Base-by-base conservation (phyloP, 2,113 vertebrate species). In the Tympanuchus pallidicinctus region DNA sequence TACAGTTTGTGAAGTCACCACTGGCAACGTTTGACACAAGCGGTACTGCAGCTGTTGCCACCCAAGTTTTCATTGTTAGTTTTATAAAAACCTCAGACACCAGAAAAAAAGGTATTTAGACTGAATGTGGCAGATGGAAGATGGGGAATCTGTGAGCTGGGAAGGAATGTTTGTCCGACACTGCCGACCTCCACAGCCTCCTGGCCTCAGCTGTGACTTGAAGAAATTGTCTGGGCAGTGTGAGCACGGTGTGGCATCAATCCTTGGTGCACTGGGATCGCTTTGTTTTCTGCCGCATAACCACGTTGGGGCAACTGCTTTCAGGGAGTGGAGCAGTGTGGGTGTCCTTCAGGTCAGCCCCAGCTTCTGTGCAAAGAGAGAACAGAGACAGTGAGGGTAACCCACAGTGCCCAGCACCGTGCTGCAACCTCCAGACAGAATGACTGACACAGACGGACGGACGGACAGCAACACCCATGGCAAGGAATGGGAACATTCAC, bases 1-100 rank as follows among this genome's bases (percentile, higher is more conserved):
- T 97, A 98, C 97, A 97, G 95, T 97, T 75, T 59, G 93, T 95
- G 97, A 97, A 90, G 94, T 97, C 96, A 97, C 97, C 96, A 84
- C 93, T 90, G 94, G 95, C 3, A 36, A 97, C 95, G 89, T 47
- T n/a, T 42, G 93, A 95, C 92, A 95, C 92, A 96, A 92, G 86
- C 45, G 80, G 86, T 94, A 95, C 90, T 86, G 94, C 92, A 96
- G 95, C 93, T 52, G 84, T 64, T 89, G 94, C 96, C 97, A 94
- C 91, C 89, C 77, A 76, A 88, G 32, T 93, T 83, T 78, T 89
- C 34, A 8, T 77, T 38, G 6, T 83, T 84, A 79, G 52, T 73
- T 95, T 92, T 96, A 96, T 96, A 97, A 97, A 97, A 95, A 97
- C 30, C 93, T 92, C 42, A 81, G 78, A 94, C 94, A 90, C 96